phyloP scores from a whole-genome alignment of 2,113 vertebrate species.

The Crotalus helleri region DNA sequence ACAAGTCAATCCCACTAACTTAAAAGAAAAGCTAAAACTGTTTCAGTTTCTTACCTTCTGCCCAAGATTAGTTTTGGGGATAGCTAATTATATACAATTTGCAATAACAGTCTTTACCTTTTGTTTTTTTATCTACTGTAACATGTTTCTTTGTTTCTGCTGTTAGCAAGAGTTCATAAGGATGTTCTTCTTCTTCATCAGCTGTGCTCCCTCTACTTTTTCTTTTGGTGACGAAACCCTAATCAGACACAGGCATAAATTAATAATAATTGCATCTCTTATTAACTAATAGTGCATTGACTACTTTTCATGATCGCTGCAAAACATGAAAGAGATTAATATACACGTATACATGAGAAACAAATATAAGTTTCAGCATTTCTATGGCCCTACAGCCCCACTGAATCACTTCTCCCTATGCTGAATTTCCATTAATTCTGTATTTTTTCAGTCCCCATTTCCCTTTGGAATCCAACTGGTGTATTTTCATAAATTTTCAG shows the following conservation, averaged over 20 bases:
- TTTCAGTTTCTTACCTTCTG: constrained; percentile 10
- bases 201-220: constrained; percentile 71
- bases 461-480: no score
- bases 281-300: background rate
- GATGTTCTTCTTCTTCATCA: constrained; percentile 82
- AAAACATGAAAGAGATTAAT: background rate
- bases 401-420: background rate
- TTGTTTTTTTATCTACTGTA: constrained; percentile 61
- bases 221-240: constrained; percentile 76
- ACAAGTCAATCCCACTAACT: constrained; percentile 15
- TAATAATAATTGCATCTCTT: background rate
- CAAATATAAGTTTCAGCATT: background rate
- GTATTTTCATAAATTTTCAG: no score
- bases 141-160: constrained; percentile 85
- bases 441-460: background rate
- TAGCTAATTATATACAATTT: background rate
- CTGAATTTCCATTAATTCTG: background rate
- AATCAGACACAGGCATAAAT: constrained; percentile 32
- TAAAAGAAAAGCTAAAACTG: background rate
- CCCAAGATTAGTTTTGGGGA: background rate
- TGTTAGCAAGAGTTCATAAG: constrained; percentile 87
- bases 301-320: background rate
- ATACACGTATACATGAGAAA: background rate
- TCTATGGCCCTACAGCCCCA: background rate
- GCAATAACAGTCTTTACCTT: constrained; percentile 61